Base-by-base conservation (phyloP, 2,888 invertebrate genomes). In the Drosophila mimica region DNA sequence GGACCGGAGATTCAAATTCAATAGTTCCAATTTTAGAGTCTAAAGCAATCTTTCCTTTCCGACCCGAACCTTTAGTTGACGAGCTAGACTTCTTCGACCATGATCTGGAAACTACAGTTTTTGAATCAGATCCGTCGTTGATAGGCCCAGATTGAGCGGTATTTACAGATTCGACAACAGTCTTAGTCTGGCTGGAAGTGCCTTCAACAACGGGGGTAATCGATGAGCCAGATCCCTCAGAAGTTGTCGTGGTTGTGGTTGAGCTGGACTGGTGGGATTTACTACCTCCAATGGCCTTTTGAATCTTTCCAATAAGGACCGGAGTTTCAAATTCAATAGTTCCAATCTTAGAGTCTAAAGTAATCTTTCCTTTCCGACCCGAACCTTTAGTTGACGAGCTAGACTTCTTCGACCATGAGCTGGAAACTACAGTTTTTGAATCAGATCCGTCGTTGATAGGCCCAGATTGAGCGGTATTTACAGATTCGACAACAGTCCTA, bases 121-220 rank as follows among this genome's bases (percentile, higher is more conserved):
- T 17, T 17, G 38, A 38, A 17, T 17, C 7, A 8, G 38, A 17
- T 17, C 3, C 38, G 38, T 38, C 38, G 17, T 38, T 17, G 38
- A 49, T 36, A 7, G 63, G n/a, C 1, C 30, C 49, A 3, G 63
- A 52, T 3, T 59, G 58, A 15, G 20, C 33, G 4, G 49, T 17
- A 53, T 33, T 60, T 13, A 58, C 69, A 15, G 53, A 25, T 31
- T 58, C 49, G 5, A 58, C 58, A 38, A 38, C 17, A 38, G 17
- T 38, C 17, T 38, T 17, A 38, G 15, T 30, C 15, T 49, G 25
- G n/a, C 30, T 49, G 17, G 30, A n/a, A 49, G 8, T 17, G 30
- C 9, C 6, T 28, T 48, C 28, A 15, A 15, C 48, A 4, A 48
- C 28, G 38, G 54, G 54, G 11, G 17, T 28, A 17, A 28, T 30